phyloP scores from a whole-genome alignment of 2,888 invertebrate species.

The Eudemis profundana region DNA sequence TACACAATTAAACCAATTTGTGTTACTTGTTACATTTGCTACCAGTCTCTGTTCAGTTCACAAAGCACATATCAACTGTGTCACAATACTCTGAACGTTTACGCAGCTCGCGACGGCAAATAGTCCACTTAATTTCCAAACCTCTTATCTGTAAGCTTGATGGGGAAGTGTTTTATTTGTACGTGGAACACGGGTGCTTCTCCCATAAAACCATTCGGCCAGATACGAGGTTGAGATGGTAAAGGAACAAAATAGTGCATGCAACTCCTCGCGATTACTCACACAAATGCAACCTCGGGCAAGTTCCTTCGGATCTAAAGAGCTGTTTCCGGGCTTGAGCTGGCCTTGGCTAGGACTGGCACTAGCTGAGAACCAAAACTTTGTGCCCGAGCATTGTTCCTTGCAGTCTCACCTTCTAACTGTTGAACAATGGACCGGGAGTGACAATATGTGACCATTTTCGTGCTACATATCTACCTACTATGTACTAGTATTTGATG shows the following conservation, averaged over 20 bases:
- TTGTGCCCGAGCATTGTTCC: background rate
- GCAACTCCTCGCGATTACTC: constrained; percentile 51
- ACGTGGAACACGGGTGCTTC: no score
- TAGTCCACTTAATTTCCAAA: constrained; percentile 19
- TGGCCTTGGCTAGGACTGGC: constrained; percentile 5
- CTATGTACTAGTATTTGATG: no score
- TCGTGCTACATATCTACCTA: no score
- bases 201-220: no score
- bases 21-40: constrained; percentile 1
- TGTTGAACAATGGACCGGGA: background rate
- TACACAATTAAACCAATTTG: constrained; percentile 7
- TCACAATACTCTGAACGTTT: constrained; percentile 30
- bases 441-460: background rate
- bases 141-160: background rate
- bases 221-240: no score
- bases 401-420: background rate
- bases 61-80: constrained; percentile 10
- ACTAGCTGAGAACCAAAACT: background rate
- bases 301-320: constrained; percentile 39
- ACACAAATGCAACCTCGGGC: constrained; percentile 54
- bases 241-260: no score
- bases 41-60: constrained; percentile 11
- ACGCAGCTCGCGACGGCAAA: constrained; percentile 26
- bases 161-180: no score
- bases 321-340: constrained; percentile 34